Base-by-base conservation (phyloP, 2,113 vertebrate species). In the Apus apus region DNA sequence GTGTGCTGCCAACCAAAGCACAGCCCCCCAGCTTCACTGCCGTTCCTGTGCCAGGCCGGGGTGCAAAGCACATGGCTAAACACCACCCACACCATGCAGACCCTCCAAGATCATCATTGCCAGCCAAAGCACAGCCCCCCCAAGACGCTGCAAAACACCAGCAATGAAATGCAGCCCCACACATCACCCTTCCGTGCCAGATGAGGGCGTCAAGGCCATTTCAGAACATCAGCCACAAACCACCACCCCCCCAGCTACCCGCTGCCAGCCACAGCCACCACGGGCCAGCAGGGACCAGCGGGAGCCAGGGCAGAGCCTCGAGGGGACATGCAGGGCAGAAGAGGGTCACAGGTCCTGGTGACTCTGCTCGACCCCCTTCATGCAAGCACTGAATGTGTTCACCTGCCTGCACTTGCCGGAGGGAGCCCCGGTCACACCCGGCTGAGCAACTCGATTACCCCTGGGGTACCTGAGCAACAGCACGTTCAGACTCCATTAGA, bases 391-490 rank as follows among this genome's bases (percentile, higher is more conserved):
- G 97, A 96, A 97, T 97, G 97, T 93, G 96, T 98, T 98, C 98
- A 98, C 98, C 98, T 98, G 98, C 96, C 78, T 96, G 98, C 95
- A 96, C 89, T 89, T 96, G 98, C 98, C 96, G 96, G 97, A 98
- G 97, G 98, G 97, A 97, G 97, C 97, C 91, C 96, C 90, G 95
- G 97, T 98, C 97, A 98, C 98, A 98, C 98, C 97, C 97, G 98
- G 97, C 97, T 97, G 98, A 98, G 97, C 98, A 97, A 96, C 98
- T 98, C 98, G 97, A 99, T 99, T 98, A 98, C 98, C 98, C 98
- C 97, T 66, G 94, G 95, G 97, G 98, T 98, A 97, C 98, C 98
- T 95, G 97, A 91, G 95, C 96, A 81, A 82, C 98, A 98, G 98
- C 98, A 98, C 98, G 98, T 97, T 97, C 97, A 96, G 98, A 97